Base-by-base conservation (phyloP, 1,140 invertebrate genomes). In the Drosophila aff. region DNA sequence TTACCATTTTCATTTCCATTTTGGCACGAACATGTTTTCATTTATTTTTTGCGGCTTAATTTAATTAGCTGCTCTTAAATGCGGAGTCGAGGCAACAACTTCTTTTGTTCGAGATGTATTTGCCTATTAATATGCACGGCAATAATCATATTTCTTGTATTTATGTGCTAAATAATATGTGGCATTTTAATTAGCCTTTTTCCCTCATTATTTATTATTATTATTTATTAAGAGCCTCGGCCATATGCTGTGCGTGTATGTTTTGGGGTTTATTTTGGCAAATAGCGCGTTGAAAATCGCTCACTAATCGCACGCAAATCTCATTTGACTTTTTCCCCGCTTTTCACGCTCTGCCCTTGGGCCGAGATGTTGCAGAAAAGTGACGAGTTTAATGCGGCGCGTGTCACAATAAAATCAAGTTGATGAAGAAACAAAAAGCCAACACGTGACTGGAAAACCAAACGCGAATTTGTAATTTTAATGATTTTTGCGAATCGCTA, bases 381-480 rank as follows among this genome's bases (percentile, higher is more conserved):
- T 36, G 21, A 57, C 33, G 46, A 75, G 47, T 76, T 61, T 58
- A 59, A 82, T 40, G 65, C 68, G 16, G 52, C 57, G 71, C 79
- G 83, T 82, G 62, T 62, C 43, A 68, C 43, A 61, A 65, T 62
- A 79, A 73, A 73, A 87, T 73, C 43, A 53, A 73, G 62, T 68
- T 64, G 63, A 44, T 80, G 79, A 61, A 74, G 36, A 67, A 50
- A 60, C 61, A 75, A 86, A 85, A 81, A 58, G 44, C 59, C 18
- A 69, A 66, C 79, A 89, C 83, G 84, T 86, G 83, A 86, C 84
- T 66, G 61, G 61, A 49, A 63, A 59, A 40, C 50, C 26, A 59
- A 81, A 81, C 36, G 28, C 23, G 26, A 81, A 63, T 60, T 72
- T 43, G 58, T 41, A 50, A 76, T 76, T 47, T 74, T 31, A 58